Percentiles rank a stretch among this genome's conserved stretches.
Conservation (phyloP, 2,888 invertebrate genomes). For the Byasa hedistus region DNA sequence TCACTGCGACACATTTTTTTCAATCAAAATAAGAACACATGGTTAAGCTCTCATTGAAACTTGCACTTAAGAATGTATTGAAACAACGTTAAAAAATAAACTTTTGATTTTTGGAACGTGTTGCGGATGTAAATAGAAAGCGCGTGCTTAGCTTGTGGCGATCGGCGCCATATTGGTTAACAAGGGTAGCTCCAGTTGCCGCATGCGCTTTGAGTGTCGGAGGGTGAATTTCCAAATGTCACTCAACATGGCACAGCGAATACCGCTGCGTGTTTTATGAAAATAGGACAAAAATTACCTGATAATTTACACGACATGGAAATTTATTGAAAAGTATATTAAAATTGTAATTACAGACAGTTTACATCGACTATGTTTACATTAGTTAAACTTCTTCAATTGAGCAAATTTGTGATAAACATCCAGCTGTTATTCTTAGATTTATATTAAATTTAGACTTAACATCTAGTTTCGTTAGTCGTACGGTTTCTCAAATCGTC, state of each 20-base stretch:
- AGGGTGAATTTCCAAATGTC: slow-evolving; percentile 53
- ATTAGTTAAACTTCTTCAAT: too few relatives aligned
- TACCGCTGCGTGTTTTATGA: slow-evolving; percentile 38
- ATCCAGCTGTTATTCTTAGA: too few relatives aligned
- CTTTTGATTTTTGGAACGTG: slow-evolving; percentile 30
- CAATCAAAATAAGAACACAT: slow-evolving; percentile 19
- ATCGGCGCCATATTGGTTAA: slow-evolving; percentile 74
- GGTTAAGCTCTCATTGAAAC: slow-evolving; percentile 32
- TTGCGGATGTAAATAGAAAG: slow-evolving; percentile 54
- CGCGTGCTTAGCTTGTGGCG: slow-evolving; percentile 73
- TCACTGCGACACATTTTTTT: slow-evolving; percentile 52
- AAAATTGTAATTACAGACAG: not conserved
- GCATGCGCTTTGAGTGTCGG: slow-evolving; percentile 63
- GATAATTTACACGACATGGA: not conserved
- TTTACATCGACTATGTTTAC: too few relatives aligned
- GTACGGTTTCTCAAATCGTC: too few relatives aligned
- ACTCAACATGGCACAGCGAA: slow-evolving; percentile 38
- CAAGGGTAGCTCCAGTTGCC: slow-evolving; percentile 57
- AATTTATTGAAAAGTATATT: not conserved
- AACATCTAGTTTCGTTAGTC: too few relatives aligned
- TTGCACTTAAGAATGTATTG: slow-evolving; percentile 26
- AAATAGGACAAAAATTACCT: not conserved
- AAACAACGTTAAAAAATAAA: slow-evolving; percentile 29
- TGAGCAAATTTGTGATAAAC: too few relatives aligned
- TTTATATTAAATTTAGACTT: too few relatives aligned